These are phyloP conservation scores for Chelon auratus DNA, from an alignment of 2,797 vertebrate genomes.

Conservation along the genomic window DNA sequence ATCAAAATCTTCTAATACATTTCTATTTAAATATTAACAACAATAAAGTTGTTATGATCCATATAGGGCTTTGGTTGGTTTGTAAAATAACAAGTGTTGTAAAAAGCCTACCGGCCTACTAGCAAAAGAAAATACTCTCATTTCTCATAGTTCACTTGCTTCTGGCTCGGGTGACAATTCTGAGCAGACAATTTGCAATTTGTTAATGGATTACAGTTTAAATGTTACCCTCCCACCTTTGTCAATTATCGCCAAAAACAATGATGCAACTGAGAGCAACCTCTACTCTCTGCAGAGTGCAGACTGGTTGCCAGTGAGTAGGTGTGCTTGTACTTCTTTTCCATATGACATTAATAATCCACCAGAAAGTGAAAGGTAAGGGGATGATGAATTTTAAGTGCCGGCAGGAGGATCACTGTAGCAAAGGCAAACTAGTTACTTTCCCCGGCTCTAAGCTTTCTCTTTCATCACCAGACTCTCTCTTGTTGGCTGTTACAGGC, in stretches of 20 bases:
- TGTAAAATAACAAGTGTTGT: not conserved
- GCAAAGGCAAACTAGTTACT: slow-evolving; percentile 67
- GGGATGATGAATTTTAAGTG: slow-evolving; percentile 75
- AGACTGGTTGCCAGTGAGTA: slow-evolving; percentile 49
- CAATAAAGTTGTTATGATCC: not conserved
- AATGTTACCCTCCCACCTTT: slow-evolving; percentile 62
- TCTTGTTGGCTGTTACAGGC: slow-evolving; percentile 68
- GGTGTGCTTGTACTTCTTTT: slow-evolving; percentile 71
- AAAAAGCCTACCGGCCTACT: not conserved
- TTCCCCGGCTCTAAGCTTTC: slow-evolving; percentile 56
- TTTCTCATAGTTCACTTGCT: slow-evolving; percentile 12
- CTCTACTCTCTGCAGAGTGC: slow-evolving; percentile 37
- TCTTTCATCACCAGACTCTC: slow-evolving; percentile 64
- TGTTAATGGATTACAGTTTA: slow-evolving; percentile 60
- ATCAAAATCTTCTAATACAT: not conserved
- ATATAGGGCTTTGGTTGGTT: not conserved
- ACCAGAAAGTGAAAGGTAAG: slow-evolving; percentile 70
- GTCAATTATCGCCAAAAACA: slow-evolving; percentile 53
- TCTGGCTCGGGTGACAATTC: slow-evolving; percentile 30
- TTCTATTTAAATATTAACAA: not conserved
- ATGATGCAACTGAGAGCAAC: slow-evolving; percentile 75
- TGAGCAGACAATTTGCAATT: slow-evolving; percentile 36
- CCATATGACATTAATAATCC: slow-evolving; percentile 76
- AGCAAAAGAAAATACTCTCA: not conserved
- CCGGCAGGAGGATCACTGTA: slow-evolving; percentile 59